Evolutionary conservation across 2,888 invertebrate species (phyloP).

Genomic region (Drosophila hawaiiensis): DNA sequence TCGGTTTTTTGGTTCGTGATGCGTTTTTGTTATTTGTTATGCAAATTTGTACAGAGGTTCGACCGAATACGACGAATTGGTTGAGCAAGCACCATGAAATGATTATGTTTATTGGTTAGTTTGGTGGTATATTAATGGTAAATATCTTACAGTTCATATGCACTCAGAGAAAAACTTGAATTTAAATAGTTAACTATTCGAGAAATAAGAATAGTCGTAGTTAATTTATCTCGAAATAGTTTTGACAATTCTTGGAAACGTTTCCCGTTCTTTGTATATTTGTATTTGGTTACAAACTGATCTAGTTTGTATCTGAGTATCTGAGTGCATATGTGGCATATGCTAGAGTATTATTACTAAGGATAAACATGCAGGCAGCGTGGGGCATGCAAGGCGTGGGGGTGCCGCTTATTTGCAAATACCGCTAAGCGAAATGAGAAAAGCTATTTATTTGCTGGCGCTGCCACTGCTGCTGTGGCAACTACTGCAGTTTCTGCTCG

Average conservation of each 20-base stretch:
- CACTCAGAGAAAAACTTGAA: background rate
- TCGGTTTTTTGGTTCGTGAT: constrained; percentile 53
- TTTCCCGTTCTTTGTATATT: background rate
- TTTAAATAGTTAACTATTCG: background rate
- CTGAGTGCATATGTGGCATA: constrained; percentile 1
- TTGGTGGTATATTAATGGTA: constrained; percentile 26
- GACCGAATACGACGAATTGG: constrained; percentile 78
- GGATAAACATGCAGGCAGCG: constrained; percentile 48
- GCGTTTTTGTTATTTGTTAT: constrained; percentile 57
- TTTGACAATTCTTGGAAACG: background rate
- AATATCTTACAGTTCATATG: constrained; percentile 6
- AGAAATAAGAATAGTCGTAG: background rate
- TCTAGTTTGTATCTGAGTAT: background rate
- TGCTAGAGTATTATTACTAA: constrained; percentile 18
- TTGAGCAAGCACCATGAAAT: constrained; percentile 79
- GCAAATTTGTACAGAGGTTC: constrained; percentile 75
- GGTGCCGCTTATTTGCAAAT: constrained; percentile 32
- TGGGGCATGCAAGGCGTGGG: constrained; percentile 13
- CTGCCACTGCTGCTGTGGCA: constrained; percentile 33
- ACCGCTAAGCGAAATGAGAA: constrained; percentile 77
- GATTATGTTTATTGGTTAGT: constrained; percentile 59
- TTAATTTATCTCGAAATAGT: background rate
- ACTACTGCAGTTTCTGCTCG: background rate
- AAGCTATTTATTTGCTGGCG: constrained; percentile 77
- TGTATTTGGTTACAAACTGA: background rate